Evolutionary conservation across 1,140 invertebrate genomes (phyloP).

Genomic region (Drosophila sturtevanti): DNA sequence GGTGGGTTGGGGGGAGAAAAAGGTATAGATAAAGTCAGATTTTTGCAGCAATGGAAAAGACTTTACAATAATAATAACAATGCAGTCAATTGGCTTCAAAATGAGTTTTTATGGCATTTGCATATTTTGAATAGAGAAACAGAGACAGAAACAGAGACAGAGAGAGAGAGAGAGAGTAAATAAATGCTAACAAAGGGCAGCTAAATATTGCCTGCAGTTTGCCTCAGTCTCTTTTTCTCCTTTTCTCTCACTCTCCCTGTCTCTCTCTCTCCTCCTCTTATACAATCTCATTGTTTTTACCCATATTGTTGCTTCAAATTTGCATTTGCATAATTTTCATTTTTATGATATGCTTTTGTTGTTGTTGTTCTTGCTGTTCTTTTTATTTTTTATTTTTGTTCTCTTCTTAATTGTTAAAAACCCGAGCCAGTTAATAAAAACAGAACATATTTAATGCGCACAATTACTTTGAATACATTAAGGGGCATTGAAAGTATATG

Average conservation of each 20-base stretch:
- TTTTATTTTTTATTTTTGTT: background rate
- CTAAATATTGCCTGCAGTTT: conserved; percentile 33
- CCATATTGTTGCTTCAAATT: conserved; percentile 55
- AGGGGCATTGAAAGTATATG: conserved; percentile 15
- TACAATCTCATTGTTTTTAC: background rate
- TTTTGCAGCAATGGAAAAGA: background rate
- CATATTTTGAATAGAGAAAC: conserved; percentile 64
- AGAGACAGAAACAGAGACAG: background rate
- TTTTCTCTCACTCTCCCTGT: background rate
- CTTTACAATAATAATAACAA: conserved; percentile 49
- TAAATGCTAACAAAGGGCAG: conserved; percentile 63
- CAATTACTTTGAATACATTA: conserved; percentile 80
- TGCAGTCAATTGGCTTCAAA: conserved; percentile 73
- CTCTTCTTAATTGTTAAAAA: conserved; percentile 64
- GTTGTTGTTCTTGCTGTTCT: conserved; percentile 28
- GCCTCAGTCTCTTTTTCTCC: conserved; percentile 24
- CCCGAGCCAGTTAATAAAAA: conserved; percentile 55
- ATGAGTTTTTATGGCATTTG: conserved; percentile 80
- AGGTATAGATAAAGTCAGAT: conserved; percentile 4
- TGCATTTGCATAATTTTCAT: conserved; percentile 75
- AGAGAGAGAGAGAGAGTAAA: conserved; percentile 28
- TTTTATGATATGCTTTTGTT: conserved; percentile 62
- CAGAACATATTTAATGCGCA: conserved; percentile 70
- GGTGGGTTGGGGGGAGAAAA: conserved; percentile 1
- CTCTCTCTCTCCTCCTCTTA: background rate